Evolutionary conservation across 2,888 invertebrate species (phyloP).

Genomic region (Folsomia manolachei): DNA sequence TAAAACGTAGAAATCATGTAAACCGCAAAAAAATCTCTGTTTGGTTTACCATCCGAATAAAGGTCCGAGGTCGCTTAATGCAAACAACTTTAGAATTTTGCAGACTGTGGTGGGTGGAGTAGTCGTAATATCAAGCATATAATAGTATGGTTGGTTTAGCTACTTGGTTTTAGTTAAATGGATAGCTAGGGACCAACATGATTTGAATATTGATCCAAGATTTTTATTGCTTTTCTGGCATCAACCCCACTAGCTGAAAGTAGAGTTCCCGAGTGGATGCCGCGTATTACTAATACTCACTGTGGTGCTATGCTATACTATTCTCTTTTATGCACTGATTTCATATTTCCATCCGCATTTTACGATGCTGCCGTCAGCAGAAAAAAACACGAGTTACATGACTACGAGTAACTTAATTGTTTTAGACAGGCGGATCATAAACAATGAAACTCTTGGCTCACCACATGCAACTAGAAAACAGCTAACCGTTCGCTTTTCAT

Average conservation of each 20-base stretch:
- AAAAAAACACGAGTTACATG: background rate
- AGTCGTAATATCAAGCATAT: background rate
- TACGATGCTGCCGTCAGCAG: background rate
- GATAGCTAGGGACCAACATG: conserved; percentile 4
- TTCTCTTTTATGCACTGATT: background rate
- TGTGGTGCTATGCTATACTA: background rate
- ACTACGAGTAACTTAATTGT: background rate
- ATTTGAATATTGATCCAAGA: conserved; percentile 39
- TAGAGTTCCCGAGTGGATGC: background rate
- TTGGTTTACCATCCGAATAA: too few relatives aligned
- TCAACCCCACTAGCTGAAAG: background rate
- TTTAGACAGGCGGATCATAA: conserved; percentile 12
- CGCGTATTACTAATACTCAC: background rate
- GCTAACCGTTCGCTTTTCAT: too few relatives aligned
- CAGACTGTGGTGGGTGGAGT: background rate
- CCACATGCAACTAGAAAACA: background rate
- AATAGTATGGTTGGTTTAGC: background rate
- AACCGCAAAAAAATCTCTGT: too few relatives aligned
- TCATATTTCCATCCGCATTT: background rate
- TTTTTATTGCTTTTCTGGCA: conserved; percentile 25
- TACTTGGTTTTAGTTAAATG: too few relatives aligned
- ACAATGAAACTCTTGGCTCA: conserved; percentile 3
- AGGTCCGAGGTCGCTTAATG: too few relatives aligned
- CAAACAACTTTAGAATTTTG: too few relatives aligned
- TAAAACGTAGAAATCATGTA: too few relatives aligned